A percentile compares a stretch with the other conserved stretches of the same genome.
Evolutionary conservation across 2,888 invertebrate species (phyloP).

Genomic region (Ryuthela nishihirai): DNA sequence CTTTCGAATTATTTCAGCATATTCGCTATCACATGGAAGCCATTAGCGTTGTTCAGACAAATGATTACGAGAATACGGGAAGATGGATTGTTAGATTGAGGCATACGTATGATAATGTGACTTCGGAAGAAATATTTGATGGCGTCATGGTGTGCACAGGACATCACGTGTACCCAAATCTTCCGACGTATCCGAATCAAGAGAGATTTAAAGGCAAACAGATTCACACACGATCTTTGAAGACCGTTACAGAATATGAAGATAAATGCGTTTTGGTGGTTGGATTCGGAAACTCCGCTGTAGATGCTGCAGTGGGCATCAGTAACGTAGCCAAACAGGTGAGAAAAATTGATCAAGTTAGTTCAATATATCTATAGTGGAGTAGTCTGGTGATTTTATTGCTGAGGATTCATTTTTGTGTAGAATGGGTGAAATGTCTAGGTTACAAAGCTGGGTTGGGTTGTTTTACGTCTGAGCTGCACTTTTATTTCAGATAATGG

Average conservation of each 20-base stretch:
- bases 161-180: slow-evolving; percentile 52
- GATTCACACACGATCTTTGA: slow-evolving; percentile 42
- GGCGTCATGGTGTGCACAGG: slow-evolving; percentile 55
- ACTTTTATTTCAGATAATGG: too few species aligned
- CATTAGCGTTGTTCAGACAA: slow-evolving; percentile 12
- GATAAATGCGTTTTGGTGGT: slow-evolving; percentile 52
- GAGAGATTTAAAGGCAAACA: slow-evolving; percentile 46
- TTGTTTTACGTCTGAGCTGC: too few species aligned
- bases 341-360: not conserved
- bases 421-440: too few species aligned
- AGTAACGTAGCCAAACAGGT: slow-evolving; percentile 46
- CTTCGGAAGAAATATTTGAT: slow-evolving; percentile 48
- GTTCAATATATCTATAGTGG: too few species aligned
- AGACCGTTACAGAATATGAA: slow-evolving; percentile 35
- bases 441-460: too few species aligned
- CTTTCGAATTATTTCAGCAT: slow-evolving; percentile 43
- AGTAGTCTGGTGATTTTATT: too few species aligned
- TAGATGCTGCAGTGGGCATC: slow-evolving; percentile 50
- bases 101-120: slow-evolving; percentile 1
- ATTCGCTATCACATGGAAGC: slow-evolving; percentile 46
- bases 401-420: too few species aligned
- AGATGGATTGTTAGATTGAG: slow-evolving; percentile 26
- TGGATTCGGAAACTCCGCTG: slow-evolving; percentile 55
- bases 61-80: slow-evolving; percentile 34
- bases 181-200: slow-evolving; percentile 50